Conservation (phyloP, 2,797 vertebrate genomes). For the Anisognathus igniventris region DNA sequence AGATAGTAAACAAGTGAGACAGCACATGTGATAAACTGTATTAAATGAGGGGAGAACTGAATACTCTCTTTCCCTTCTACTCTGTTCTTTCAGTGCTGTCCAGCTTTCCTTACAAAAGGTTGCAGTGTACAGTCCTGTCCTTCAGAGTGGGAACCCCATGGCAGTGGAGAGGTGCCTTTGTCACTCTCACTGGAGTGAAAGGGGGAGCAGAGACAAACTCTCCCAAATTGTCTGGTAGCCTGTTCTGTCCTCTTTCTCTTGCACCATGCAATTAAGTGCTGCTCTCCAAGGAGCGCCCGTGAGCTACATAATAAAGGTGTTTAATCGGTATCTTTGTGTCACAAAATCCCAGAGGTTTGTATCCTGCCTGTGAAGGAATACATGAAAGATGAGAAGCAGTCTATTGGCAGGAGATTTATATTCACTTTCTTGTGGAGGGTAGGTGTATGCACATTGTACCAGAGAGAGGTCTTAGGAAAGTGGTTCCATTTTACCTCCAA, state of each 20-base stretch:
- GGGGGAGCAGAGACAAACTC: neutral
- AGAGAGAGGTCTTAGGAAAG: neutral
- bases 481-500: neutral
- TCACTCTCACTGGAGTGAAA: neutral
- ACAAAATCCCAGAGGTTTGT: neutral
- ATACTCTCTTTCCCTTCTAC: neutral
- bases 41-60: neutral
- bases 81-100: neutral
- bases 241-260: neutral
- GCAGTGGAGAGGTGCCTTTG: neutral
- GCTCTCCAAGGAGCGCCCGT: neutral
- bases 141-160: neutral
- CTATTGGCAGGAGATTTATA: neutral
- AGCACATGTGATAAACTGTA: conserved; percentile 1
- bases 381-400: neutral
- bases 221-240: neutral
- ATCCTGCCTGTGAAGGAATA: neutral
- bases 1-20: conserved; percentile 27
- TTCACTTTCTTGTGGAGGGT: neutral
- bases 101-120: neutral
- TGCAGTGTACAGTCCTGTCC: neutral
- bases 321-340: neutral
- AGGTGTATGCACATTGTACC: neutral
- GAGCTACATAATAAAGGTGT: neutral
- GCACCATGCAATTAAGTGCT: neutral